These are phyloP conservation scores for Nezara viridula DNA, from an alignment of 2,888 invertebrate genomes.

Conservation along the genomic window DNA sequence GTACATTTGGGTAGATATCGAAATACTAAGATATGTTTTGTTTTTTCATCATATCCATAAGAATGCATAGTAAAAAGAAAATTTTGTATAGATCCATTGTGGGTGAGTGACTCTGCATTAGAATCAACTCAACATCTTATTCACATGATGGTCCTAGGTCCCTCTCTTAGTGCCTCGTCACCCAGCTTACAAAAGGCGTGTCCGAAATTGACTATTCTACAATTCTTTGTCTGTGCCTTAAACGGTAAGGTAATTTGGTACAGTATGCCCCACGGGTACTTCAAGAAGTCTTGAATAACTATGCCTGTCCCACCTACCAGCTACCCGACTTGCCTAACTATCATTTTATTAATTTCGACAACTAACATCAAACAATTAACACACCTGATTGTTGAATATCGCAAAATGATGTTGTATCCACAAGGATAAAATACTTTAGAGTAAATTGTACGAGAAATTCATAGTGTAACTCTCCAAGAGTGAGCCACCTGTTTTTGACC, in stretches of 20 bases:
- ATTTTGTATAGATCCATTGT: neutral
- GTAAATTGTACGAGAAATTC: no score
- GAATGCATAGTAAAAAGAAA: neutral
- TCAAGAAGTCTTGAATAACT: neutral
- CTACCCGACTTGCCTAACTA: neutral
- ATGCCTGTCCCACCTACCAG: neutral
- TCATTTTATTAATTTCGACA: neutral
- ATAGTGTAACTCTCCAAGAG: no score
- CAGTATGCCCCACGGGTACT: neutral
- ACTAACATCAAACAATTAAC: neutral
- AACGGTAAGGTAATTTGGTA: constrained; percentile 27
- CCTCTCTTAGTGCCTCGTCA: neutral
- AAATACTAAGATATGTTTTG: neutral
- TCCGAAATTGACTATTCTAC: constrained; percentile 2
- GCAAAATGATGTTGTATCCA: no score
- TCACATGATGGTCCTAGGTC: neutral
- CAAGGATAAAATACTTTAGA: no score
- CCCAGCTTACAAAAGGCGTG: constrained; percentile 24
- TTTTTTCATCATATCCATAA: neutral
- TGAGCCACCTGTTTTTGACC: no score
- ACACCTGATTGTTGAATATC: no score
- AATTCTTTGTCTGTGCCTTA: constrained; percentile 20
- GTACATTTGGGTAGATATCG: neutral
- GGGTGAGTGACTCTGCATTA: neutral
- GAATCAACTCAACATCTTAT: constrained; percentile 26